Evolutionary conservation across 2,113 vertebrate species (phyloP), one percentile per base, ranked within the genome.

Genomic region (Nothobranchius kuhntae): DNA sequence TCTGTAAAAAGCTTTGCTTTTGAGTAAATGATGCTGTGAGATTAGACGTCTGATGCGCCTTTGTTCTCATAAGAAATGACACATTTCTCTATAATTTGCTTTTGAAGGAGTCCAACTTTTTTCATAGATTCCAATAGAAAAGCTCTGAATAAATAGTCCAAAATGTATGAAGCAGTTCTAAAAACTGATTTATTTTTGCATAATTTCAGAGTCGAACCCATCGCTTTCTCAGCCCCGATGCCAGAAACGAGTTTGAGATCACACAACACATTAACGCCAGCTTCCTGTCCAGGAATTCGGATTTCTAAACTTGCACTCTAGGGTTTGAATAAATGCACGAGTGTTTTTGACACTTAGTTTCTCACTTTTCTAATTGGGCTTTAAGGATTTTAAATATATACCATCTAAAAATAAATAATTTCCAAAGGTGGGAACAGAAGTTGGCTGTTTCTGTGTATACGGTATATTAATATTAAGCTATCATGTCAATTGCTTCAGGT

Each of bases 341-440:
- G 60, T 80, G 70, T 35, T 75, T 77, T 72, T 46, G 61, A 40
- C 40, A 36, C 13, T 61, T 70, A 54, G 62, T 71, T 48, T 67
- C 45, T 69, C 47, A 6, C 53, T 63, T 24, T 69, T 60, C 55
- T 8, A 7, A 40, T 40, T 40, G 4, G 30, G 30, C 30, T 30
- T 30, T 30, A 30, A 30, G 30, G 30, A 30, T 40, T 40, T 7
- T 40, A 1, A 40, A 40, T 7, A 40, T 40, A 4, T 30, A 30
- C 30, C 30, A 30, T 30, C 30, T 30, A 30, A 30, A 30, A 30
- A 30, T 30, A 30, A 30, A 30, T 1, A 1, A 3, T 3, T 30
- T 30, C 30, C 30, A 30, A 9, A 40, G 38, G 38, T 40, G 38
- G 9, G 38, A 40, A 40, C 38, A 40, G 38, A 40, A 40, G 30